Percentiles rank a stretch among this genome's conserved stretches.
These are phyloP conservation scores for Heteromormyrus szaboi DNA, from an alignment of 2,797 vertebrate genomes.

Conservation along the genomic window DNA sequence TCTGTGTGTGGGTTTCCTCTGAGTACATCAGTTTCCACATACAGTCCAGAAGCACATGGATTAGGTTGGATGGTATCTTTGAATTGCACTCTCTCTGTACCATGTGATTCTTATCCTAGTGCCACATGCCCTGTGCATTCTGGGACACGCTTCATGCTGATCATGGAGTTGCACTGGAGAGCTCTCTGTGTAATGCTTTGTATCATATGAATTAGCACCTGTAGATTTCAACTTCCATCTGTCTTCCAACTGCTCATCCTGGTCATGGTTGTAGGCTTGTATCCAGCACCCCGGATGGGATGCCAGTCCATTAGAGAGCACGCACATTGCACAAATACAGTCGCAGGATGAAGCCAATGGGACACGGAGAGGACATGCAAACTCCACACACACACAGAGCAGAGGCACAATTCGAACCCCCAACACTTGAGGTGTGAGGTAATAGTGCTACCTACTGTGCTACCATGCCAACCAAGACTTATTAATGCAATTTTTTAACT, in stretches of 20 bases:
- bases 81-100: neutral
- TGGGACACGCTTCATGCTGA: neutral
- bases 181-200: neutral
- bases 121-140: neutral
- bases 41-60: neutral
- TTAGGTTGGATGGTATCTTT: neutral
- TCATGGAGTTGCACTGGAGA: neutral
- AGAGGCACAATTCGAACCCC: neutral
- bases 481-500: neutral
- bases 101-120: neutral
- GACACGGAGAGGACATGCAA: neutral
- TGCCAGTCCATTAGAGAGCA: neutral
- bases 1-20: neutral
- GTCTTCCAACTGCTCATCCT: neutral
- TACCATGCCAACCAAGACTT: slow-evolving; percentile 9
- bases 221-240: neutral
- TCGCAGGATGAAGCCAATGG: neutral
- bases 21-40: neutral
- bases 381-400: neutral
- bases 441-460: neutral
- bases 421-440: neutral
- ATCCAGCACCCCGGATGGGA: neutral
- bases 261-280: neutral
- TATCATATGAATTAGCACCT: neutral
- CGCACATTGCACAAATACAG: neutral